These are phyloP conservation scores for Falcaria lacertinaria DNA, from an alignment of 2,888 invertebrate species.

Conservation along the genomic window DNA sequence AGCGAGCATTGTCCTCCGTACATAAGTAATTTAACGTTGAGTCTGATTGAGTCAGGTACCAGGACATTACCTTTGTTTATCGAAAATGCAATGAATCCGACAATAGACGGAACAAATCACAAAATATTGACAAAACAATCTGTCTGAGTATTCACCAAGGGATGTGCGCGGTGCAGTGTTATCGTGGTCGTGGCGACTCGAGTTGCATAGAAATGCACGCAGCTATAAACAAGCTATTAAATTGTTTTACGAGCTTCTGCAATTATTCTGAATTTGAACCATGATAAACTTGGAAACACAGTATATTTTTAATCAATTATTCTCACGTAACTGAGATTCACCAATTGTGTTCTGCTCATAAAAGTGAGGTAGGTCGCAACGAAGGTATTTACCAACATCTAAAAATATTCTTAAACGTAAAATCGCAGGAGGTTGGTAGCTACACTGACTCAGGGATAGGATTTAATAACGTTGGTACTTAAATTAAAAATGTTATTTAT, in stretches of 20 bases:
- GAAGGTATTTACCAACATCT: too few species aligned
- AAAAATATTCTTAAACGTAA: too few species aligned
- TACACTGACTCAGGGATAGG: too few species aligned
- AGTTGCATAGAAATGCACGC: slow-evolving; percentile 2
- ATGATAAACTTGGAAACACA: neutral
- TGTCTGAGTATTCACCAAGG: neutral
- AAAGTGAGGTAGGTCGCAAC: too few species aligned
- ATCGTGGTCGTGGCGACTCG: neutral
- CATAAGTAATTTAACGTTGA: neutral
- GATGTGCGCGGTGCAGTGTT: neutral
- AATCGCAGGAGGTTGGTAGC: too few species aligned
- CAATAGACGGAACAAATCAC: slow-evolving; percentile 33
- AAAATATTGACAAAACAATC: slow-evolving; percentile 29
- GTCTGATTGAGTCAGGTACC: neutral
- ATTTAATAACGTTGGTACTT: too few species aligned
- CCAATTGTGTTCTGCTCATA: too few species aligned
- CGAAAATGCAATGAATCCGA: slow-evolving; percentile 10
- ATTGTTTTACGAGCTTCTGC: neutral
- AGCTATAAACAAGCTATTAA: slow-evolving; percentile 7
- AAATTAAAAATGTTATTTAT: too few species aligned
- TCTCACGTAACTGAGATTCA: too few species aligned
- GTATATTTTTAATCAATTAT: neutral
- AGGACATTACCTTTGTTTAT: neutral
- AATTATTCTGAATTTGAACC: neutral
- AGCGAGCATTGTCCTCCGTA: neutral